Base-by-base conservation (phyloP, 2,113 vertebrate genomes). In the Phocoena phocoena region DNA sequence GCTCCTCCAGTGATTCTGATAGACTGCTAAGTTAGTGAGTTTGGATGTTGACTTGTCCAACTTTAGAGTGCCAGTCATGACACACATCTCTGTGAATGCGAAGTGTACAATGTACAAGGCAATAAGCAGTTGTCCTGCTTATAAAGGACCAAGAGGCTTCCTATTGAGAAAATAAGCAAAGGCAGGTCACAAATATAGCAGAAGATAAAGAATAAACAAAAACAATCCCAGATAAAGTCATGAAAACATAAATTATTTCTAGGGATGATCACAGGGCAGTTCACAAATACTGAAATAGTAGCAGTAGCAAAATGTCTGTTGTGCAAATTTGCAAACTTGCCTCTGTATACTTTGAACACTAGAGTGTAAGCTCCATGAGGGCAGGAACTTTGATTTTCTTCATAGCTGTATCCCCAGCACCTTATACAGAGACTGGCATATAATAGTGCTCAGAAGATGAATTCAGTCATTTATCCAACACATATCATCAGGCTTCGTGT, bases 381-480 rank as follows among this genome's bases (percentile, higher is more conserved):
- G 10, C 4, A 62, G 5, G 5, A 77, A 38, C 12, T 79, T 77
- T 70, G 25, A 53, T n/a, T 70, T 79, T 84, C 5, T 77, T 44
- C 21, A 58, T 18, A 53, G 25, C 26, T 79, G 26, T 68, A 47
- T 77, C n/a, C 38, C 15, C 41, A 94, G 23, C 2, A 71, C 28
- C 41, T 68, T 67, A n/a, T 38, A 38, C 8, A 80, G 60, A 92
- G 23, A 14, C 18, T 50, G 8, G 20, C 8, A 25, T 81, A 83
- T 41, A 58, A 21, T 4, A 79, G 11, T 41, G 18, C 5, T 90
- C 20, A 93, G 33, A 31, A 68, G 14, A 41, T 67, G 31, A 63
- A 6, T 47, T 62, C 8, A 90, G 26, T 62, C 25, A 87, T 73
- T 95, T 92, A 65, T 71, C 33, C 28, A 79, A 85, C 15, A 67